phyloP scores from a whole-genome alignment of 2,797 vertebrate genomes.

The Chloroceryle amazona region DNA sequence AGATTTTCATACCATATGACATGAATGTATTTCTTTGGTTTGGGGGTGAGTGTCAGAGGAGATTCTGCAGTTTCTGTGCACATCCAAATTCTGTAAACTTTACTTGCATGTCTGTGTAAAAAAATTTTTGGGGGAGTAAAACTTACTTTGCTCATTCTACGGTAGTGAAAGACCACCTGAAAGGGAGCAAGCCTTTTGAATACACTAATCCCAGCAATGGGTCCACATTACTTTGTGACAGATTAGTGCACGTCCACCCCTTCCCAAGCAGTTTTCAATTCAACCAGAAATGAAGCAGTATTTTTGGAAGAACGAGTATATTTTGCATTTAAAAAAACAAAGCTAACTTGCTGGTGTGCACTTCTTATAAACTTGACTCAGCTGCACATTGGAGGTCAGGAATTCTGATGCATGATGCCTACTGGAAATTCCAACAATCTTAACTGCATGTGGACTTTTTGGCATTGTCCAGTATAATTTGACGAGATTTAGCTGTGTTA shows the following conservation, averaged over 20 bases:
- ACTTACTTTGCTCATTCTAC: neutral
- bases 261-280: neutral
- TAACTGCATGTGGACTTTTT: neutral
- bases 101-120: neutral
- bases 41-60: accelerated
- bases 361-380: neutral
- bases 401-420: neutral
- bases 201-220: neutral
- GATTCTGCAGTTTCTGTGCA: neutral
- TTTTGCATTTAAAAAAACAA: neutral
- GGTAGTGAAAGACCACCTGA: neutral
- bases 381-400: neutral
- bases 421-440: neutral
- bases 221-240: neutral
- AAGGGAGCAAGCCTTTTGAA: neutral
- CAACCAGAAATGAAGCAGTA: neutral
- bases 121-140: neutral
- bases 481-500: neutral
- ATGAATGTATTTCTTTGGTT: neutral
- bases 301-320: neutral
- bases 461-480: neutral
- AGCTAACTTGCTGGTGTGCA: neutral
- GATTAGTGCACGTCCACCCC: neutral
- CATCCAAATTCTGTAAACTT: neutral
- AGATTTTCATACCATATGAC: neutral